Evolutionary conservation across 1,140 invertebrate genomes (phyloP).

Genomic region (Triops longicaudatus): DNA sequence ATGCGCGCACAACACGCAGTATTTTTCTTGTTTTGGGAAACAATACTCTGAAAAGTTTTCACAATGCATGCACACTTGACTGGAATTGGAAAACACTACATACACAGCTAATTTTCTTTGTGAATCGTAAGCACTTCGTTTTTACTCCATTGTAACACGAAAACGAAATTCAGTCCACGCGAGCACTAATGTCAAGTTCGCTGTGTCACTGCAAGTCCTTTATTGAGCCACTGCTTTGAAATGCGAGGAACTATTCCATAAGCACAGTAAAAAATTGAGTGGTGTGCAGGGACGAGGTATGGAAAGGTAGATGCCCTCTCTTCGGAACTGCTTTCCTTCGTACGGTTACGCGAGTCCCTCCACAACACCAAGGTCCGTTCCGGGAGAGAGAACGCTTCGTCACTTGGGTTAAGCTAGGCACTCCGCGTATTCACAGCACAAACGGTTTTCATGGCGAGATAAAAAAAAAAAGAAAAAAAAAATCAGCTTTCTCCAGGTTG

Average conservation of each 20-base stretch:
- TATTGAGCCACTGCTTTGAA: not conserved
- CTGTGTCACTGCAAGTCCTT: slow-evolving; percentile 1
- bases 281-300: not conserved
- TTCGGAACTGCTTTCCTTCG: not conserved
- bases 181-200: not conserved
- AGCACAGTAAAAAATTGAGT: not conserved
- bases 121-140: not conserved
- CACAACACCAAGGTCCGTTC: not conserved
- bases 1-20: too few species aligned
- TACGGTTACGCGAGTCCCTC: not conserved
- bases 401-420: not conserved
- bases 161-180: not conserved
- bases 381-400: not conserved
- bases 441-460: too few species aligned
- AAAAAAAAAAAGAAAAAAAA: not conserved
- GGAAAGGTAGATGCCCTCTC: slow-evolving; percentile 1
- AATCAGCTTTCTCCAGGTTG: slow-evolving; percentile 1
- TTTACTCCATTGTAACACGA: not conserved
- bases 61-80: too few species aligned
- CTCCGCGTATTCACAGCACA: too few species aligned
- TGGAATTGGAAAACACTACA: too few species aligned
- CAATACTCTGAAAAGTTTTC: too few species aligned
- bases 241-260: not conserved
- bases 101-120: not conserved
- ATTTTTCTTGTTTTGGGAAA: too few species aligned